Base-by-base conservation (phyloP, 2,888 invertebrate species). In the Drosophila infuscata region DNA sequence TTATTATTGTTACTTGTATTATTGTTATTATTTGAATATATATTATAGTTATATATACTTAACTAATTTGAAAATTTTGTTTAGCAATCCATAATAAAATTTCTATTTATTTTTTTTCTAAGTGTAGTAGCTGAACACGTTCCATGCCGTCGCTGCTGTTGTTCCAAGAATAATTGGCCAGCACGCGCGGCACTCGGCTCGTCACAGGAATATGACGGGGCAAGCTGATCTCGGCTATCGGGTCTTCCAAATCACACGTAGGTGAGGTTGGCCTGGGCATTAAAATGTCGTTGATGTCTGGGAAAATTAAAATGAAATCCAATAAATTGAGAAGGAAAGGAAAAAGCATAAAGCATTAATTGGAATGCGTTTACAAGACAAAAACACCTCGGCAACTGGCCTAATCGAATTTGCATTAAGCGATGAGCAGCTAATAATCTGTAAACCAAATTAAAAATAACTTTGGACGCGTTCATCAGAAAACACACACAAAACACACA, bases 341-440 rank as follows among this genome's bases (percentile, higher is more conserved):
- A n/a, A 32, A 38, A 30, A n/a, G 29, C 38, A 41, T 41, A 30
- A 56, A 30, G 30, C 54, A 29, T 38, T 38, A 64, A 58, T 63
- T 68, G 63, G 61, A 65, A 65, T 65, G 36, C 38, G 52, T 29
- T 20, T 51, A 56, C 48, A 74, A 15, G 2, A 25, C 15, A 15
- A 71, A 15, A 71, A 83, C 78, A 85, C 85, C 82, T 84, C 68
- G n/a, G 29, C 17, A 36, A 52, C 70, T 72, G 62, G 60, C 53
- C 64, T 76, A 87, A 83, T 88, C 89, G 77, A 89, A 91, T 90
- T 90, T 85, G 79, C 85, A 83, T 85, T 90, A 82, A 70, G 74
- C 82, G 75, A 83, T 88, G 91, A 86, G 88, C 86, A 90, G 90
- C 91, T 90, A 90, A 91, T 90, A 90, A 90, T 82, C 86, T 84